Percentiles rank a stretch among this genome's conserved stretches.
These are phyloP conservation scores for Guaruba guarouba DNA, from an alignment of 2,113 vertebrate species.

Conservation along the genomic window DNA sequence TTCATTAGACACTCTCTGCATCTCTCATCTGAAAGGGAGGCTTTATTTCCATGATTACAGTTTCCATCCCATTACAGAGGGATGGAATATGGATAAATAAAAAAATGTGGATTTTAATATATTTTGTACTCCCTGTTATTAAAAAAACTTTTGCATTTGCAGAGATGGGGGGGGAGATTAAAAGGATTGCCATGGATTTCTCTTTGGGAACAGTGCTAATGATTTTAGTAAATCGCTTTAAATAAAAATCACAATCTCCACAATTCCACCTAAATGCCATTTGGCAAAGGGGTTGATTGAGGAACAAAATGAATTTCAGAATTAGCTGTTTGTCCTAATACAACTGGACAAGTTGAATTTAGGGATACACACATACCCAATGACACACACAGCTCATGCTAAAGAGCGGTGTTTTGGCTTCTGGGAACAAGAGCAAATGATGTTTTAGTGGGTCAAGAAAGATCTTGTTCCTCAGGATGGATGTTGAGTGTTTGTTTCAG, in stretches of 20 bases:
- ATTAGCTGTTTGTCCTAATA: constrained; percentile 51
- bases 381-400: neutral
- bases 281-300: constrained; percentile 45
- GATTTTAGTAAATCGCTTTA: constrained; percentile 50
- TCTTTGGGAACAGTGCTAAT: constrained; percentile 34
- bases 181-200: constrained; percentile 36
- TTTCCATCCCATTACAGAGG: constrained; percentile 11
- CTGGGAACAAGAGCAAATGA: constrained; percentile 13
- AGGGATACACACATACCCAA: neutral
- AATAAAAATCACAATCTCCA: constrained; percentile 54
- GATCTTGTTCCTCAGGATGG: neutral
- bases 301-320: constrained; percentile 40
- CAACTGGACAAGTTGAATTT: constrained; percentile 50
- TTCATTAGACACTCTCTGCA: constrained; percentile 8
- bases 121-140: constrained; percentile 37
- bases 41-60: constrained; percentile 1
- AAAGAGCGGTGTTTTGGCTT: neutral
- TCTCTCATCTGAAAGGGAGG: neutral
- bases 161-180: constrained; percentile 3
- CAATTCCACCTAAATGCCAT: constrained; percentile 34
- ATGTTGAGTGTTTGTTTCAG: neutral
- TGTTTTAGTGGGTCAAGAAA: neutral
- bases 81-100: neutral
- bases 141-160: constrained; percentile 46
- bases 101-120: constrained; percentile 35